Conservation (phyloP, 2,113 vertebrate species). For the Naja naja region DNA sequence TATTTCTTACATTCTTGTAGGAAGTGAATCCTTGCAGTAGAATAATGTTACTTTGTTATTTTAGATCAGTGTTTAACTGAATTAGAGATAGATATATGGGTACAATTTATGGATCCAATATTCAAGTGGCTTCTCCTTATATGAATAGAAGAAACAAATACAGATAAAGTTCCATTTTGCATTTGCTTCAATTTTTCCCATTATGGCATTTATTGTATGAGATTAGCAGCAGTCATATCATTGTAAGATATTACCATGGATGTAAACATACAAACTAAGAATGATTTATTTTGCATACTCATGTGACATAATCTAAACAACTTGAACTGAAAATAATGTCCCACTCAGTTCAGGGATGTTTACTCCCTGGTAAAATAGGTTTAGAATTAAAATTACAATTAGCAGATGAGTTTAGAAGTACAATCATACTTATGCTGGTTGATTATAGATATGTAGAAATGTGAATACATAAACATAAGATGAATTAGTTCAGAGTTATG, state of each 20-base stretch:
- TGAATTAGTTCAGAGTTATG: neutral
- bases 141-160: neutral
- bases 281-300: neutral
- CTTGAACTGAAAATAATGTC: neutral
- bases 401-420: constrained; percentile 5
- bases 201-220: neutral
- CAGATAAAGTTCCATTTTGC: neutral
- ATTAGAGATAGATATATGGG: neutral
- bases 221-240: neutral
- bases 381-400: neutral
- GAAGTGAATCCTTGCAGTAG: neutral
- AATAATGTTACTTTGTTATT: neutral
- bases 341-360: neutral
- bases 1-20: neutral
- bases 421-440: constrained; percentile 11
- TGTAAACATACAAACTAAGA: neutral
- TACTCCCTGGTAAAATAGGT: neutral
- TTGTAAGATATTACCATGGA: constrained; percentile 4
- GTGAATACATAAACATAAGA: constrained; percentile 35
- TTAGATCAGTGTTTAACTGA: neutral
- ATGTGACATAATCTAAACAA: neutral
- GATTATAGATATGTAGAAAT: constrained; percentile 63
- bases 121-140: neutral
- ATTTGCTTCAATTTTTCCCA: neutral
- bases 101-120: neutral